Conservation (phyloP, 2,888 invertebrate species). For the Drosophila formosana region DNA sequence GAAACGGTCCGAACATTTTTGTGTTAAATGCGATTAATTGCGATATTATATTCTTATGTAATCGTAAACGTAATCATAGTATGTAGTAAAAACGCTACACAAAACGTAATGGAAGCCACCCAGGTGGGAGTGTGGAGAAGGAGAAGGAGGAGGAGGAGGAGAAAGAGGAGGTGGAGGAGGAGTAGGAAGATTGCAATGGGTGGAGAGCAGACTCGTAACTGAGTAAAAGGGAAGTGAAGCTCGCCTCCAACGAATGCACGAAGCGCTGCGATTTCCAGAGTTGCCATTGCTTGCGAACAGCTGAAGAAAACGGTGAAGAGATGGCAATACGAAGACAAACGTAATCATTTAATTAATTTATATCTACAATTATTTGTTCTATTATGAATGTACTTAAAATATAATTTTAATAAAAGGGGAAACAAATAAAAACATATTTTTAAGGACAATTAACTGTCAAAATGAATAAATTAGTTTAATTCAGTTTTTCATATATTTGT, state of each 20-base stretch:
- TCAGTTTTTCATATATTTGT: too few relatives aligned
- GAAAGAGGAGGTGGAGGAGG: not conserved
- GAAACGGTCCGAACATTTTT: slow-evolving; percentile 73
- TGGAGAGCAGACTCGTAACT: slow-evolving; percentile 5
- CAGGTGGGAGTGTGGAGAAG: not conserved
- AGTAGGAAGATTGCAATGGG: slow-evolving; percentile 7
- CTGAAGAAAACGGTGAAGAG: not conserved
- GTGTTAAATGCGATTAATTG: slow-evolving; percentile 82
- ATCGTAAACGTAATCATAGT: slow-evolving; percentile 80
- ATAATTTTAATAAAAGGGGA: too few relatives aligned
- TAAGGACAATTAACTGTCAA: too few relatives aligned
- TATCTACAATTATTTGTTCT: too few relatives aligned
- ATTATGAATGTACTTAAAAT: too few relatives aligned
- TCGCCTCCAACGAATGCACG: slow-evolving; percentile 25
- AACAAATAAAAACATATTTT: too few relatives aligned
- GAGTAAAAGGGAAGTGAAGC: slow-evolving; percentile 53
- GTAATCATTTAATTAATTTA: too few relatives aligned
- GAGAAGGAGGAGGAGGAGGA: not conserved
- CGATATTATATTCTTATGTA: slow-evolving; percentile 83
- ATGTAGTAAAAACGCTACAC: slow-evolving; percentile 65
- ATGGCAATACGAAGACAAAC: too few relatives aligned
- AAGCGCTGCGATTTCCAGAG: not conserved
- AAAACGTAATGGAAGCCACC: slow-evolving; percentile 65
- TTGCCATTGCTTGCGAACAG: not conserved
- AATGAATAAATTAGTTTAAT: too few relatives aligned